phyloP scores from a whole-genome alignment of 2,113 vertebrate genomes.

The Scomber japonicus region DNA sequence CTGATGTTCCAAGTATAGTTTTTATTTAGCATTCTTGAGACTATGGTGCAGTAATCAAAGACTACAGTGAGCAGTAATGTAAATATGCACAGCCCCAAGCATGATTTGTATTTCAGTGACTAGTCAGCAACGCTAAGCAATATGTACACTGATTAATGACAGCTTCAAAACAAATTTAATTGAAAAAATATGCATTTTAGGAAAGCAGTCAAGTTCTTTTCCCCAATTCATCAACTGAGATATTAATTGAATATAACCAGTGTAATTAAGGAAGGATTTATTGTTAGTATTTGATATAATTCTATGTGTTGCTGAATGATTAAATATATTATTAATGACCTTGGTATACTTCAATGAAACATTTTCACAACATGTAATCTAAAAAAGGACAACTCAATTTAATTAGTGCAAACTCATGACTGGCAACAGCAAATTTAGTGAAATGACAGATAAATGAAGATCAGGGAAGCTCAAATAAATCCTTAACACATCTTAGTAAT shows the following conservation, averaged over 20 bases:
- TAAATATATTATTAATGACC: constrained; percentile 52
- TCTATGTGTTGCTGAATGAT: constrained; percentile 55
- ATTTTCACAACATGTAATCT: constrained; percentile 9
- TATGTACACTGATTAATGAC: constrained; percentile 55
- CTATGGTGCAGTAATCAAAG: constrained; percentile 3
- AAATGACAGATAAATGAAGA: constrained; percentile 36
- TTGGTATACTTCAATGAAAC: constrained; percentile 25
- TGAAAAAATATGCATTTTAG: constrained; percentile 32
- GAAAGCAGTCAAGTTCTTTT: constrained; percentile 14
- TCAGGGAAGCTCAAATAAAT: constrained; percentile 48
- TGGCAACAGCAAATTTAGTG: constrained; percentile 31
- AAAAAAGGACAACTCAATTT: constrained; percentile 44
- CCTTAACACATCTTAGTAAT: constrained; percentile 50
- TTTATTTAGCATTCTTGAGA: constrained; percentile 3
- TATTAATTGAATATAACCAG: constrained; percentile 46
- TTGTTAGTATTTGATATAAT: constrained; percentile 38
- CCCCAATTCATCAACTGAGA: constrained; percentile 16
- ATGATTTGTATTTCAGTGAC: constrained; percentile 38
- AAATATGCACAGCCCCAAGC: constrained; percentile 44
- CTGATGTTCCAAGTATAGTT: not conserved
- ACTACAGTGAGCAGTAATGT: constrained; percentile 39
- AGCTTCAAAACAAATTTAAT: constrained; percentile 48
- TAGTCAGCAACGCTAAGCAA: constrained; percentile 31
- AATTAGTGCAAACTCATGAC: constrained; percentile 46
- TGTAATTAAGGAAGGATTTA: constrained; percentile 46